Evolutionary conservation across 2,888 invertebrate species (phyloP).

Genomic region (Brachynemurus nebulosus): DNA sequence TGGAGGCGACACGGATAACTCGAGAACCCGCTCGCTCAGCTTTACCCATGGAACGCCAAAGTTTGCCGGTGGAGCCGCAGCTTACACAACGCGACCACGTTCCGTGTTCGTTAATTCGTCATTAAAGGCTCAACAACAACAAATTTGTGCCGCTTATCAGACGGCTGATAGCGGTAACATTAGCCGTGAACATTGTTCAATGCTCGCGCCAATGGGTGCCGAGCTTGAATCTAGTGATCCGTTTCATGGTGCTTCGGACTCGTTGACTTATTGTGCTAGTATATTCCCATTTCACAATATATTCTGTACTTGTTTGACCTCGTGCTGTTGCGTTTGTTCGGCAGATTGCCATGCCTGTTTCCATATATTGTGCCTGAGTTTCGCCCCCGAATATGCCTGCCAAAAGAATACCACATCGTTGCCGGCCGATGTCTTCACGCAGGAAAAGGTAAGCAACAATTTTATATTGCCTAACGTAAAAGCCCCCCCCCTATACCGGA

Average conservation of each 20-base stretch:
- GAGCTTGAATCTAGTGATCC: too few relatives aligned
- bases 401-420: conserved; percentile 29
- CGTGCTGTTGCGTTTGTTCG: conserved; percentile 48
- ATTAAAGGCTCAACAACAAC: too few relatives aligned
- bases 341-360: conserved; percentile 51
- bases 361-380: conserved; percentile 41
- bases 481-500: too few relatives aligned
- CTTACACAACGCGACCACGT: not conserved
- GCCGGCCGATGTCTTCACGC: conserved; percentile 27
- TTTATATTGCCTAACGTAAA: too few relatives aligned
- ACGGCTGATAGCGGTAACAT: too few relatives aligned
- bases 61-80: not conserved
- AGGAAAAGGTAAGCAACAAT: conserved; percentile 34
- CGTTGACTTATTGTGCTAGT: conserved; percentile 27
- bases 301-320: conserved; percentile 33
- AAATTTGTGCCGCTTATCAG: too few relatives aligned
- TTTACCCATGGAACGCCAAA: conserved; percentile 12
- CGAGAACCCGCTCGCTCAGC: conserved; percentile 21
- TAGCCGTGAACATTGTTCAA: too few relatives aligned
- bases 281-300: conserved; percentile 32
- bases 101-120: not conserved
- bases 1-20: conserved; percentile 10
- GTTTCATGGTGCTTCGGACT: conserved; percentile 4
- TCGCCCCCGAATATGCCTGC: conserved; percentile 30
- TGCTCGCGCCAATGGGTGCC: too few relatives aligned